Conservation (phyloP, 2,888 invertebrate genomes). For the Drosophila seclusa region DNA sequence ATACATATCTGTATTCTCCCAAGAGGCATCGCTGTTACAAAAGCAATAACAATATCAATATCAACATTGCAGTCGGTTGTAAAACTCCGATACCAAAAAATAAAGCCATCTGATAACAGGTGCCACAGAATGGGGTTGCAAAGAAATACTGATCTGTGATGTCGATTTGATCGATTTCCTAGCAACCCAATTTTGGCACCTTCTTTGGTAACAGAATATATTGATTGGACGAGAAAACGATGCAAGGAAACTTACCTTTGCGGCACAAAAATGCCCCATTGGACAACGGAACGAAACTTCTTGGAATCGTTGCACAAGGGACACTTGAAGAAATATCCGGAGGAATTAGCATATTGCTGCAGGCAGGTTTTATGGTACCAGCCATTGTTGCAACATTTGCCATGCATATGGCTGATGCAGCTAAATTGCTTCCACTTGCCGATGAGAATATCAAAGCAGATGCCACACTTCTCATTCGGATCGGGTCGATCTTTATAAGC, state of each 20-base stretch:
- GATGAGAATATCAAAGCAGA: constrained; percentile 88
- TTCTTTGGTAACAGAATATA: background rate
- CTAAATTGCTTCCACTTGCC: constrained; percentile 81
- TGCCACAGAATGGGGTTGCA: background rate
- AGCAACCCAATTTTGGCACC: background rate
- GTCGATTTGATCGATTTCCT: background rate
- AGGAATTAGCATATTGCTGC: constrained; percentile 89
- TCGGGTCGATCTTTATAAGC: constrained; percentile 23
- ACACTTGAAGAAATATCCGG: constrained; percentile 94
- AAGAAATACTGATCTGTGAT: background rate
- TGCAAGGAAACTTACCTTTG: constrained; percentile 87
- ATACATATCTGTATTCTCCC: constrained; percentile 92
- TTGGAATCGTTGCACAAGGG: constrained; percentile 92
- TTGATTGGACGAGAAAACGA: no score
- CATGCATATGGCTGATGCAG: constrained; percentile 86
- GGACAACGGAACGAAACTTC: constrained; percentile 84
- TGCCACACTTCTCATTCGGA: constrained; percentile 86
- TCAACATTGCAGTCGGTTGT: background rate
- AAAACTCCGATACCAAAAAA: background rate
- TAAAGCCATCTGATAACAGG: background rate
- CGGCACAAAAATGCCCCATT: constrained; percentile 91
- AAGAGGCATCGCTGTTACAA: constrained; percentile 90
- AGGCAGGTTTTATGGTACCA: constrained; percentile 92
- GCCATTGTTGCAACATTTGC: constrained; percentile 91
- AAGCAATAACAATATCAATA: background rate